Base-by-base conservation (phyloP, 1,140 invertebrate species). In the Lysiphlebus fabarum region DNA sequence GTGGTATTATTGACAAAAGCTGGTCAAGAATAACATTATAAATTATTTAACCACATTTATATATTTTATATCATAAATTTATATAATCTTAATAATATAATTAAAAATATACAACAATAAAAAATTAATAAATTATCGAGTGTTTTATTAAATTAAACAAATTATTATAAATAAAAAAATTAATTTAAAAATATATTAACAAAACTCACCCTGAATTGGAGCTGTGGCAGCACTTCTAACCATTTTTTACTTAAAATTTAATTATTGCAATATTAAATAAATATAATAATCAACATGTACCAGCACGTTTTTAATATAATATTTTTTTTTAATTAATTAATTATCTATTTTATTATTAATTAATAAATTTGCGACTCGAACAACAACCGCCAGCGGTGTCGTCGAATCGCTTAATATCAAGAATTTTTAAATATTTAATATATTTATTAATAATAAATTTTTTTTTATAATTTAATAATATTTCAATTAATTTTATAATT, bases 211-310 rank as follows among this genome's bases (percentile, higher is more conserved):
- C 63, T 59, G 62, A 37, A 64, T 59, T 51, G 67, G 65, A 49
- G 64, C 59, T 38, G 67, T 64, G 41, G 63, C 63, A 33, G 67
- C 65, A 53, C 61, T 65, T 60, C 65, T 65, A 47, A 65, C 65
- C 67, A 69, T 69, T 48, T n/a, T n/a, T 54, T 57, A 38, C n/a
- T 10, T 40, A 37, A 6, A 11, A 7, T 61, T 44, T 14, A 33
- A 12, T 9, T 40, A 44, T 38, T 33, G 17, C 12, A 55, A 56
- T 54, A 44, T 58, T 58, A 56, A 64, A 55, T 56, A 58, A 61
- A 49, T 17, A 37, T 38, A 34, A 38, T 40, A 37, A 63, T 44
- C 17, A 47, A 45, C 12, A 48, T 17, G 17, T 14, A 17, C 36
- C 38, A 38, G 6, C 36, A 37, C 12, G 37, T 26, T n/a, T 11